Base-by-base conservation (phyloP, 2,113 vertebrate genomes). In the Limnothrissa miodon region DNA sequence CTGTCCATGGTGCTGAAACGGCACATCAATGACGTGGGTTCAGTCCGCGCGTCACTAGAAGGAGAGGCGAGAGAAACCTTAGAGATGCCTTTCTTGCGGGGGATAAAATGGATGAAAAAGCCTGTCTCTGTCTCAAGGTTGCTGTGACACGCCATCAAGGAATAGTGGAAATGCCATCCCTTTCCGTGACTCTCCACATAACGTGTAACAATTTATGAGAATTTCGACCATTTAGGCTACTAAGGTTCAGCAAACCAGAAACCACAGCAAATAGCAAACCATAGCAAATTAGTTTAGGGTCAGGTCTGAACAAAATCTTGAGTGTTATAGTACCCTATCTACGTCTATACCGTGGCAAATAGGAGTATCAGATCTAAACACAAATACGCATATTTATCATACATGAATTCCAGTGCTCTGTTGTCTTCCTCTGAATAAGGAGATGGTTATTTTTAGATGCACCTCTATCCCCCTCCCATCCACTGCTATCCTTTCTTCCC, bases 381-480 rank as follows among this genome's bases (percentile, higher is more conserved):
- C 62, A 70, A 2, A 74, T 36, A 36, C 5, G 25, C 66, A 74
- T 74, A 4, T 74, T 74, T 74, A 74, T 74, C 66, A 74, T 79
- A 39, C 53, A 59, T 39, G 74, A 36, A 81, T 83, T 86, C 82
- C 79, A 70, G 13, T 29, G 42, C 33, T 39, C 80, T 33, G 29
- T 80, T 51, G 53, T 83, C 82, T 84, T 85, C 59, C 13, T 83
- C 74, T 79, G 83, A 66, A 80, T 83, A 66, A 81, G 59, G 39
- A 33, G 42, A 42, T 53, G 74, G 89, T 83, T 94, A 94, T 94
- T 93, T 91, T 93, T 94, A 93, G 93, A 86, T 15, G 81, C 70
- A 33, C 83, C 81, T 33, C 33, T 74, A 74, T 39, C 80, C 33
- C 36, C 80, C 62, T 78, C 78, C 42, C 66, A 70, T 82, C 79